phyloP scores from a whole-genome alignment of 2,113 vertebrate species.

The Barnardius zonarius region DNA sequence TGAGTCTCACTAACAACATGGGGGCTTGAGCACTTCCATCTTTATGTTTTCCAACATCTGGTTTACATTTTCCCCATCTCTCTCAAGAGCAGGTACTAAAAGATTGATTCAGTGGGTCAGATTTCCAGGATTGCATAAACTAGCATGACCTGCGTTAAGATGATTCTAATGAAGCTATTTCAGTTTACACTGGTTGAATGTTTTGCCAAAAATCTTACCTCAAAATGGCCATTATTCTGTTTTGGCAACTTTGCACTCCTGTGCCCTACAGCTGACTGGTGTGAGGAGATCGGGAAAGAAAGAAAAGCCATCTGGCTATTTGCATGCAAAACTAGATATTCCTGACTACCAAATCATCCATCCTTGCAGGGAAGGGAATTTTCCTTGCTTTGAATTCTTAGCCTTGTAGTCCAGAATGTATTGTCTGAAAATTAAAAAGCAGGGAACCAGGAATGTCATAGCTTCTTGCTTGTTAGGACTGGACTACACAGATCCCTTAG shows the following conservation, averaged over 20 bases:
- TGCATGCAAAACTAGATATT: neutral
- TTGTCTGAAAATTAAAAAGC: neutral
- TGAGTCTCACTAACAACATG: neutral
- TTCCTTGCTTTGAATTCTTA: neutral
- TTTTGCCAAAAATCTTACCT: neutral
- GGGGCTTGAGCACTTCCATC: neutral
- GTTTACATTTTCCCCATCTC: neutral
- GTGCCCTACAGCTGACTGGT: neutral
- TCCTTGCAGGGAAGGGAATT: neutral
- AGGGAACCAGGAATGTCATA: neutral
- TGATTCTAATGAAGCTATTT: neutral
- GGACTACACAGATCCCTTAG: fast-evolving
- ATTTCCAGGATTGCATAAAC: neutral
- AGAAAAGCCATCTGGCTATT: neutral
- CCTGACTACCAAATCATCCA: neutral
- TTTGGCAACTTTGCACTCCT: neutral
- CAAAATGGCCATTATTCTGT: neutral
- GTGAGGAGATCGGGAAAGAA: neutral
- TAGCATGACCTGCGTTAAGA: neutral
- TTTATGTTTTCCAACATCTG: neutral
- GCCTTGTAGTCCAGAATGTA: neutral
- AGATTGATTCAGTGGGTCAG: neutral
- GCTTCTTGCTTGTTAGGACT: neutral
- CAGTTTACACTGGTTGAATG: neutral
- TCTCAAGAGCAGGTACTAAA: neutral